These are phyloP conservation scores for Scotopteryx bipunctaria DNA, from an alignment of 2,888 invertebrate genomes.

Conservation along the genomic window DNA sequence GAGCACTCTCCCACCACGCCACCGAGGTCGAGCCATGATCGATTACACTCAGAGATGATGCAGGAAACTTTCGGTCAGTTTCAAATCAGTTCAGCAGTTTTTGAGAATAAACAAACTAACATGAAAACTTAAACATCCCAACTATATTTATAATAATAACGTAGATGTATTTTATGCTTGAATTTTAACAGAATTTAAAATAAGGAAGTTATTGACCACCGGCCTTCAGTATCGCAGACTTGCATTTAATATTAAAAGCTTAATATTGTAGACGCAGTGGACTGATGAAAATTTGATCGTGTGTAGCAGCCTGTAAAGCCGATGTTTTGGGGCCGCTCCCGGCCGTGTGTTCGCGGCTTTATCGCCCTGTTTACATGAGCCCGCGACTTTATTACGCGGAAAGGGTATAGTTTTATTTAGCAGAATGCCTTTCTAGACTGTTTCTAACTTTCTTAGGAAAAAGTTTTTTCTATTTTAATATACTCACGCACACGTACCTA, in stretches of 20 bases:
- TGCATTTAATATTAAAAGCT: conserved; percentile 10
- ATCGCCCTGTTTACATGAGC: conserved; percentile 10
- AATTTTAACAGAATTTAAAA: background rate
- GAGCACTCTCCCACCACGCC: no score
- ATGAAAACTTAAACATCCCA: no score
- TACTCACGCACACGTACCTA: no score
- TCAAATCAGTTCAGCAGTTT: no score
- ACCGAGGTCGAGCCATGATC: no score
- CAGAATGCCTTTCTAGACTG: background rate
- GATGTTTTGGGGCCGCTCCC: background rate
- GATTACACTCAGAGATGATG: no score
- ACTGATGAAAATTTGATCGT: conserved; percentile 28
- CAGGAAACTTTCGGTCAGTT: no score
- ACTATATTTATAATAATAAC: no score
- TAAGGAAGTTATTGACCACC: background rate
- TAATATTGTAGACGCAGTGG: conserved; percentile 14
- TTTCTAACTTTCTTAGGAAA: background rate
- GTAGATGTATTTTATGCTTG: no score
- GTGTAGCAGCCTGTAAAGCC: conserved; percentile 12
- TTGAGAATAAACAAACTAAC: no score
- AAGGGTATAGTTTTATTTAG: conserved; percentile 1
- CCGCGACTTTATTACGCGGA: conserved; percentile 10
- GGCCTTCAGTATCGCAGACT: background rate
- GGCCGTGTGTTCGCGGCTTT: conserved; percentile 15
- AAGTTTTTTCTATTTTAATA: background rate